These are phyloP conservation scores for Xerus inauris DNA, from an alignment of 2,113 vertebrate species.

Conservation along the genomic window DNA sequence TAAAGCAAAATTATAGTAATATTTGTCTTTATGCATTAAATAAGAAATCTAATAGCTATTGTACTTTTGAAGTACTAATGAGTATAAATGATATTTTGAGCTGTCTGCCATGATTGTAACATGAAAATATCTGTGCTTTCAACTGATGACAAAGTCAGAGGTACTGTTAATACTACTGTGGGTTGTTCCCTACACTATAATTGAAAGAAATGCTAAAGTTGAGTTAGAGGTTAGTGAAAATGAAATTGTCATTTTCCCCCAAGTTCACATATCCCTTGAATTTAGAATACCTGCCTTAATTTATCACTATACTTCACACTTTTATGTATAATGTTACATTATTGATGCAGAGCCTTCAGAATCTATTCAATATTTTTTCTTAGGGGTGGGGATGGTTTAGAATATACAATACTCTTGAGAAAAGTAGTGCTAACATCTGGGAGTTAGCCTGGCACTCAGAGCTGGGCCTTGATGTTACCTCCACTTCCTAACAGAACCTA, in stretches of 20 bases:
- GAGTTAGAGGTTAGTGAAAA: conserved; percentile 52
- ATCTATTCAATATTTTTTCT: conserved; percentile 19
- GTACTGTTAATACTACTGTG: neutral
- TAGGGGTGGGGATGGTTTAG: neutral
- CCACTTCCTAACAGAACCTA: neutral
- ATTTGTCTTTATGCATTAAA: conserved; percentile 43
- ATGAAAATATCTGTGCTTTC: conserved; percentile 49
- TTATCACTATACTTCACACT: conserved; percentile 21
- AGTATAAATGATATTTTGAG: conserved; percentile 55
- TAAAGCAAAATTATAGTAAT: conserved; percentile 48
- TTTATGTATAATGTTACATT: conserved; percentile 21
- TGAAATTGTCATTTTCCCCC: conserved; percentile 42
- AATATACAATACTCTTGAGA: conserved; percentile 32
- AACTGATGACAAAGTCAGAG: conserved; percentile 15
- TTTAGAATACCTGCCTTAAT: conserved; percentile 37
- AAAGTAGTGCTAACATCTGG: conserved; percentile 35
- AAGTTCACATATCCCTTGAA: neutral
- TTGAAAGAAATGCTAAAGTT: conserved; percentile 52
- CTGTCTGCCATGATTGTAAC: neutral
- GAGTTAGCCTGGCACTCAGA: neutral
- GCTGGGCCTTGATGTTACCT: neutral
- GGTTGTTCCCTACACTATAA: conserved; percentile 32
- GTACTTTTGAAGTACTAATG: conserved; percentile 27
- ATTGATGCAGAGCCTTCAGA: conserved; percentile 33
- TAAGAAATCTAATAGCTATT: conserved; percentile 30